Conservation (phyloP, 2,888 invertebrate genomes). For the Lasioglossum morio region DNA sequence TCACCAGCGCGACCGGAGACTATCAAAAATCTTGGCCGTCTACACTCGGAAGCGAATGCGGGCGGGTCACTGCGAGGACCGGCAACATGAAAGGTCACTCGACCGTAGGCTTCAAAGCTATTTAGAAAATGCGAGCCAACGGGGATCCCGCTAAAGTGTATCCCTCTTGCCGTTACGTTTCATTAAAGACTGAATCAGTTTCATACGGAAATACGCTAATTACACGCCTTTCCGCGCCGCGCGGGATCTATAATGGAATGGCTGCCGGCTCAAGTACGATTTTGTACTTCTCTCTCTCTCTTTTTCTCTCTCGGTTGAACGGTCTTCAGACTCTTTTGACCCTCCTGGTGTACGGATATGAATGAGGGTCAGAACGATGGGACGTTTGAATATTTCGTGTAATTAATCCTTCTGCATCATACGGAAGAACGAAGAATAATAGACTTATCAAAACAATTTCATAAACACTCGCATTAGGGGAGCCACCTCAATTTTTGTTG, state of each 20-base stretch:
- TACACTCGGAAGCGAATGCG: neutral
- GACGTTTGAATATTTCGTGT: neutral
- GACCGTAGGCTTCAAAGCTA: conserved; percentile 25
- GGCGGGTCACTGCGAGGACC: neutral
- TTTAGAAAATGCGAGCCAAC: conserved; percentile 18
- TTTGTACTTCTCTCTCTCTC: neutral
- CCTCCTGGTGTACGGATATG: neutral
- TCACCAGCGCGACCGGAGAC: neutral
- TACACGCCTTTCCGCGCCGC: neutral
- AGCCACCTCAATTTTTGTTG: neutral
- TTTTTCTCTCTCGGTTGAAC: neutral
- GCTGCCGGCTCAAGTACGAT: neutral
- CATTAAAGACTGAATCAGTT: conserved; percentile 7
- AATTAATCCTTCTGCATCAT: neutral
- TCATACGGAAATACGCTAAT: conserved; percentile 27
- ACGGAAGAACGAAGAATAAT: neutral
- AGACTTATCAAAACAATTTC: neutral
- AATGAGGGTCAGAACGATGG: neutral
- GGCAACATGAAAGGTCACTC: conserved; percentile 25
- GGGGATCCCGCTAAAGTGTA: conserved; percentile 6
- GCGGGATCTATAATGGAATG: neutral
- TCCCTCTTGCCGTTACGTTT: conserved; percentile 21
- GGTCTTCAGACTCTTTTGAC: neutral
- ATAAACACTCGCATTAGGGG: neutral
- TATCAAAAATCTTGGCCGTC: conserved; percentile 50